Conservation (phyloP, 2,888 invertebrate species). For the Augiades crinisus region DNA sequence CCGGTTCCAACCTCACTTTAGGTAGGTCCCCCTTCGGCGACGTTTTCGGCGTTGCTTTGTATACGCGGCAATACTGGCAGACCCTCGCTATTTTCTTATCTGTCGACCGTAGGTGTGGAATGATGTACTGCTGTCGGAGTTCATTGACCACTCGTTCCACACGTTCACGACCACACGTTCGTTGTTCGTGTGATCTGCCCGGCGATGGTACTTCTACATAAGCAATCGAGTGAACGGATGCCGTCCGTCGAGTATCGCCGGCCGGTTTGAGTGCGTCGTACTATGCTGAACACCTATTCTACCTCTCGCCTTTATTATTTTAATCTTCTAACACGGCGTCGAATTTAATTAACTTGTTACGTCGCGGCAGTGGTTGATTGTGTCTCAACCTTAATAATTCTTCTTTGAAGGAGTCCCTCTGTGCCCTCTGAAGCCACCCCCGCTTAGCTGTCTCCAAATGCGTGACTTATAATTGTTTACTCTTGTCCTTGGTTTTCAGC, state of each 20-base stretch:
- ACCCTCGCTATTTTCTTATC: too few relatives aligned
- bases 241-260: background rate
- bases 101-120: constrained; percentile 7
- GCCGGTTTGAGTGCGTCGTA: background rate
- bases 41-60: too few relatives aligned
- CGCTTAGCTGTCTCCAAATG: too few relatives aligned
- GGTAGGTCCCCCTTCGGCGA: background rate
- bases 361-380: background rate
- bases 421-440: background rate
- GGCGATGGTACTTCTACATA: background rate
- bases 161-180: constrained; percentile 18
- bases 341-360: background rate
- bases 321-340: background rate
- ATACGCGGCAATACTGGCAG: too few relatives aligned
- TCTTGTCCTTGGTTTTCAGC: too few relatives aligned
- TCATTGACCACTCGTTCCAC: constrained; percentile 32
- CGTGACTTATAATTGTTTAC: too few relatives aligned
- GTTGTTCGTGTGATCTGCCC: constrained; percentile 4
- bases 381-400: background rate
- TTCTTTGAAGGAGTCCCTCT: background rate
- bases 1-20: background rate
- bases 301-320: background rate
- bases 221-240: background rate
- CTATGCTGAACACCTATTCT: background rate
- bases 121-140: constrained; percentile 34